These are phyloP conservation scores for Acheta domesticus DNA, from an alignment of 2,888 invertebrate species.

Conservation along the genomic window DNA sequence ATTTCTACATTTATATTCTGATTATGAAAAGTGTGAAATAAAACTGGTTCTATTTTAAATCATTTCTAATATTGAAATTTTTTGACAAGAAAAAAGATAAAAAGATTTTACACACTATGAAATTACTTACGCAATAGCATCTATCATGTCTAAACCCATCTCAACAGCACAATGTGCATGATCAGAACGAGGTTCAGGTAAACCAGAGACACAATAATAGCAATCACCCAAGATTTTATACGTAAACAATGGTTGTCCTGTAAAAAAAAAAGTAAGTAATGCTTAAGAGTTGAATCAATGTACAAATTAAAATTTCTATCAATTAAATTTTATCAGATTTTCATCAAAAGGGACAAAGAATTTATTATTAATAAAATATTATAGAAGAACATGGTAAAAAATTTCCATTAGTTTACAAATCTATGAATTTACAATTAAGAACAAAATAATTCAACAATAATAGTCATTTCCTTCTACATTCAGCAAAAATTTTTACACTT, in stretches of 20 bases:
- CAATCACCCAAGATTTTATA: conserved; percentile 88
- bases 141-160: conserved; percentile 83
- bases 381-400: too few relatives aligned
- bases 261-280: conserved; percentile 38
- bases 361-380: not conserved
- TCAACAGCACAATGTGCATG: conserved; percentile 89
- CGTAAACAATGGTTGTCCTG: conserved; percentile 80
- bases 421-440: too few relatives aligned
- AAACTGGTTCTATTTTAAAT: too few relatives aligned
- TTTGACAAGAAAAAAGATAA: too few relatives aligned
- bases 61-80: too few relatives aligned
- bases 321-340: not conserved
- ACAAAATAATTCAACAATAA: too few relatives aligned
- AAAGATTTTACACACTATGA: not conserved
- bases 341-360: not conserved
- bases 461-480: too few relatives aligned
- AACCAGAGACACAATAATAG: conserved; percentile 88
- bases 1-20: too few relatives aligned
- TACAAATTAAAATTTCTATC: not conserved
- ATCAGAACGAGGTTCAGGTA: conserved; percentile 86
- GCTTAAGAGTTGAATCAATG: not conserved
- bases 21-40: too few relatives aligned
- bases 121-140: conserved; percentile 71
- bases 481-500: too few relatives aligned
- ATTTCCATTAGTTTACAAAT: too few relatives aligned